Conservation (phyloP, 2,797 vertebrate species). For the Numenius phaeopus region DNA sequence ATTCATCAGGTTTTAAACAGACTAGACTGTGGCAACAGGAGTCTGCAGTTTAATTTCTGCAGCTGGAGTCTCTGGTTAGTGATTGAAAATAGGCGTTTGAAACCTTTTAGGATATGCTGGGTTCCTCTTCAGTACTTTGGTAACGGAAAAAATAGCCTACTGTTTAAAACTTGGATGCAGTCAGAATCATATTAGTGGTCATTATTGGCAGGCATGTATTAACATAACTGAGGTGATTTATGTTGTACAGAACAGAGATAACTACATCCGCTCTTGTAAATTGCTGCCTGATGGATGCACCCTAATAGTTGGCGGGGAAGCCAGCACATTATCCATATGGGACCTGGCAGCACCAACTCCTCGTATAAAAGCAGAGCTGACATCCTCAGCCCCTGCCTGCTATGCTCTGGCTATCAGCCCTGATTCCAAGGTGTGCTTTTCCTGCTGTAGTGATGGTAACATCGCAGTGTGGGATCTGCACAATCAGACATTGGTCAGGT, state of each 20-base stretch:
- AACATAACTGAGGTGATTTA: slow-evolving; percentile 48
- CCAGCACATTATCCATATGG: slow-evolving; percentile 88
- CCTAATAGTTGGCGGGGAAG: slow-evolving; percentile 87
- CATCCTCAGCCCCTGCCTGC: slow-evolving; percentile 87
- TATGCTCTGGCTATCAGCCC: slow-evolving; percentile 88
- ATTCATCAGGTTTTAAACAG: neutral
- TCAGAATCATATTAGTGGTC: neutral
- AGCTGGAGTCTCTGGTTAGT: neutral
- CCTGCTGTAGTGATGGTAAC: slow-evolving; percentile 88
- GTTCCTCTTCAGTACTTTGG: neutral
- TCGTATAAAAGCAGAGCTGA: slow-evolving; percentile 87
- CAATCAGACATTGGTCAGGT: slow-evolving; percentile 88
- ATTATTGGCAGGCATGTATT: slow-evolving; percentile 9
- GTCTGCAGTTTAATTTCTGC: neutral
- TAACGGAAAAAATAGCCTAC: neutral
- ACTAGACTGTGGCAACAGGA: neutral
- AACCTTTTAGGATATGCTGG: neutral
- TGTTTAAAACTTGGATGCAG: slow-evolving; percentile 8
- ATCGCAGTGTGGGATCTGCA: slow-evolving; percentile 89
- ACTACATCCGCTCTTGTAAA: slow-evolving; percentile 88
- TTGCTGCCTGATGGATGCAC: slow-evolving; percentile 87
- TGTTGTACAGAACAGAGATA: slow-evolving; percentile 86
- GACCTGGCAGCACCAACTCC: slow-evolving; percentile 88
- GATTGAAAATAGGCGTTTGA: neutral
- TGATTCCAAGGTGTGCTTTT: slow-evolving; percentile 89